These are phyloP conservation scores for Neoniphon sammara DNA, from an alignment of 2,797 vertebrate species.

Conservation along the genomic window DNA sequence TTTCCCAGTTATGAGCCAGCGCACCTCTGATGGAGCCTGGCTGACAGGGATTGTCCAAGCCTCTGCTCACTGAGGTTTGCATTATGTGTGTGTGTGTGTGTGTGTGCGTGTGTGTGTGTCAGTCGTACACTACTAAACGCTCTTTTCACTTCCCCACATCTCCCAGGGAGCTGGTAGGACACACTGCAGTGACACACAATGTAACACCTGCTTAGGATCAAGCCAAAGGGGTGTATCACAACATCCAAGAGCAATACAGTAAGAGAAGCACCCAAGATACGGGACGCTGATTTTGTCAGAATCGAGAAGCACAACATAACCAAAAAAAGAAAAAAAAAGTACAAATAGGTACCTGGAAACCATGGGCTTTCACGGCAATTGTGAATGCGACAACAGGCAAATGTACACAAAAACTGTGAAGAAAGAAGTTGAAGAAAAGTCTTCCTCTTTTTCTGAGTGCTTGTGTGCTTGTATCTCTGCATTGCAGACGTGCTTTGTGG, in stretches of 20 bases:
- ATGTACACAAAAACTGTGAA: background rate
- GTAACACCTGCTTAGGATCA: conserved; percentile 39
- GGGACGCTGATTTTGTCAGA: background rate
- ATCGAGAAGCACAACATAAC: background rate
- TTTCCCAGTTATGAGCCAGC: conserved; percentile 35
- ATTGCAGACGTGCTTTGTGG: no score
- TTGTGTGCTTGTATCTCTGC: no score
- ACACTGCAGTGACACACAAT: conserved; percentile 25
- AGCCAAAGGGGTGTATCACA: conserved; percentile 4
- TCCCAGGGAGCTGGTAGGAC: conserved; percentile 11
- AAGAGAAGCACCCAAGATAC: conserved; percentile 10
- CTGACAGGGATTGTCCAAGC: conserved; percentile 45
- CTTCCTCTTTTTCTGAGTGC: no score
- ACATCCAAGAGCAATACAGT: conserved; percentile 5
- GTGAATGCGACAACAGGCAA: background rate
- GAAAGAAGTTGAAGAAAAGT: background rate
- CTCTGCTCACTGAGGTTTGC: conserved; percentile 41
- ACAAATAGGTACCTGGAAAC: background rate
- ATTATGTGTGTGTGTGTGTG: conserved; percentile 15
- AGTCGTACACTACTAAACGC: conserved; percentile 39
- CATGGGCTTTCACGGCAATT: fast-evolving
- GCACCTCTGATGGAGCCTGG: conserved; percentile 38
- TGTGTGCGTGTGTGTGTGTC: conserved; percentile 18
- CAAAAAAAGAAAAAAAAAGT: background rate
- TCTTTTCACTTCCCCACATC: conserved; percentile 17